Evolutionary conservation across 2,113 vertebrate species (phyloP).

Genomic region (Naja naja): DNA sequence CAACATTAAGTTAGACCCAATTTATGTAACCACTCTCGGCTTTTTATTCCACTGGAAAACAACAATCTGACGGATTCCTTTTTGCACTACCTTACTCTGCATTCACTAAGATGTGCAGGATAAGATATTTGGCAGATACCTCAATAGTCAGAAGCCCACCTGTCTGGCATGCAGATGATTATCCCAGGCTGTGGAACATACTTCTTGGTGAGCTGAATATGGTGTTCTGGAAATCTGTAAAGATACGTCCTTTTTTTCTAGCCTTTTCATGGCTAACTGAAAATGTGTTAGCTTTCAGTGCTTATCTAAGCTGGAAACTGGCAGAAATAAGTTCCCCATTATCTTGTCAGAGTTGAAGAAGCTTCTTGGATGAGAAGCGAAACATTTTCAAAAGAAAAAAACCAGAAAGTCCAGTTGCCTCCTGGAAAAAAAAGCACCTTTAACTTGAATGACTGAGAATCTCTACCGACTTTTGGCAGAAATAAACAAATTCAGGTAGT

Average conservation of each 20-base stretch:
- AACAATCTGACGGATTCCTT: not conserved
- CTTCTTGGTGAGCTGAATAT: not conserved
- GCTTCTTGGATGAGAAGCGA: no score
- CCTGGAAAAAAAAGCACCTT: no score
- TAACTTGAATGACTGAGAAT: no score
- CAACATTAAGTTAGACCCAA: not conserved
- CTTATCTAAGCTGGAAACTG: not conserved
- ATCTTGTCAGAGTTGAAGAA: no score
- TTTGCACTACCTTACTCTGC: not conserved
- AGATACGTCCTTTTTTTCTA: not conserved
- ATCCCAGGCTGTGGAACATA: not conserved
- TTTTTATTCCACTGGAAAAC: not conserved
- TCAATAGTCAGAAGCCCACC: not conserved
- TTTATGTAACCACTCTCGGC: not conserved
- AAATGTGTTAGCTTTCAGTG: not conserved
- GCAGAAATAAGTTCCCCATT: not conserved
- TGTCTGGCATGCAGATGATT: not conserved
- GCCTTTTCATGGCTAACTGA: not conserved
- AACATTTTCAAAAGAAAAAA: no score
- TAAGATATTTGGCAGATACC: not conserved
- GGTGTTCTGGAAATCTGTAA: not conserved
- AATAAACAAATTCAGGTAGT: not conserved
- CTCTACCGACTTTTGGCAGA: no score
- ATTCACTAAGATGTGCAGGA: not conserved
- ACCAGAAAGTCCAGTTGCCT: no score